These are phyloP conservation scores for Neodiprion pinetum DNA, from an alignment of 1,140 invertebrate species.

Conservation along the genomic window DNA sequence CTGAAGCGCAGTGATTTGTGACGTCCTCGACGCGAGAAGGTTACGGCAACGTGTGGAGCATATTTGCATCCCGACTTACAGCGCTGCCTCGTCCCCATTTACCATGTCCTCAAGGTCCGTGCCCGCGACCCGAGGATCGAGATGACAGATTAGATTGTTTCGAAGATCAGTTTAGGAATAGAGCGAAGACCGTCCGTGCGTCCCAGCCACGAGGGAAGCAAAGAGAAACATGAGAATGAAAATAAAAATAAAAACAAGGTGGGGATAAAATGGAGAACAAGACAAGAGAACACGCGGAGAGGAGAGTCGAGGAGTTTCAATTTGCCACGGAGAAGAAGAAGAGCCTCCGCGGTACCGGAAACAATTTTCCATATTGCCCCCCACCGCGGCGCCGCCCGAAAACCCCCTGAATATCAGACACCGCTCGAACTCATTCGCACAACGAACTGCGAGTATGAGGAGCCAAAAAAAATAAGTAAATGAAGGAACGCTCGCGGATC, in stretches of 20 bases:
- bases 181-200: neutral
- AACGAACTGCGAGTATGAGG: constrained; percentile 1
- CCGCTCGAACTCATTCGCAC: neutral
- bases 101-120: neutral
- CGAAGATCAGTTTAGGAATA: neutral
- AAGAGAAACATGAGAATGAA: too few relatives aligned
- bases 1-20: neutral
- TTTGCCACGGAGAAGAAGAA: neutral
- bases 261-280: too few relatives aligned
- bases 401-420: neutral
- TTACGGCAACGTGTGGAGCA: neutral
- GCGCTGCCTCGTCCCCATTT: neutral
- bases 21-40: neutral
- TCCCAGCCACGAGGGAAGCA: too few relatives aligned
- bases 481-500: too few relatives aligned
- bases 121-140: neutral
- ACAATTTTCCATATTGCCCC: neutral
- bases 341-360: neutral
- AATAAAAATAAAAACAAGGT: neutral
- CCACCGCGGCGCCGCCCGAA: too few relatives aligned
- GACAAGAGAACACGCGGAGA: too few relatives aligned
- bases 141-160: constrained; percentile 7
- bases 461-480: neutral
- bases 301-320: neutral
- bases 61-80: neutral